Base-by-base conservation (phyloP, 2,888 invertebrate genomes). In the Zonitis immaculata region DNA sequence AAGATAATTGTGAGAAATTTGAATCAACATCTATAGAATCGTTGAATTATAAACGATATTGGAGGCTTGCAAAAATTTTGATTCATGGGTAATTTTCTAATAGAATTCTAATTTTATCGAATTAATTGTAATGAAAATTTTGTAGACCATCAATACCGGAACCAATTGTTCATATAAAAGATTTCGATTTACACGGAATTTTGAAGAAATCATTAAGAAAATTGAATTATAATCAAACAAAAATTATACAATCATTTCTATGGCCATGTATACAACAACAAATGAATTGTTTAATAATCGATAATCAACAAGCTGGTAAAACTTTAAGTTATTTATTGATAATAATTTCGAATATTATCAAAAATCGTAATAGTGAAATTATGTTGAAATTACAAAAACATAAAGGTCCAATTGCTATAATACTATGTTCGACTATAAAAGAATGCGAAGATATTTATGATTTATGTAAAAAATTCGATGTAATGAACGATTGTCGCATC, bases 191-290 rank as follows among this genome's bases (percentile, higher is more conserved):
- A 47, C 62, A 71, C 47, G 16, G 49, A 18, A 51, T 60, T n/a
- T 64, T 74, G 5, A 68, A 67, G 20, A 46, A 47, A 6, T 57
- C 57, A 12, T 52, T 75, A 11, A 49, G 53, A 8, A 47, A 59
- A 6, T 50, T 68, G 1, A 54, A 66, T 4, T 73, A 69, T 51
- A 62, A 55, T 25, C 61, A 65, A 48, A 58, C 83, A 0, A 79
- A 77, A 68, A 77, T 78, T 35, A 75, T 88, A 26, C 90, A 91
- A 66, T 80, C 82, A 0, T 84, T 86, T 48, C 78, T 83, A 0
- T 91, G 90, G 89, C 82, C 84, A 0, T 82, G 84, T 2, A 78
- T 89, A 42, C 73, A 84, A 39, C 78, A 85, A 30, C 84, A 85
- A 0, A 79, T 83, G 44, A 84, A 87, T 57, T 74, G 86, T 1